These are phyloP conservation scores for Spodoptera picta DNA, from an alignment of 2,888 invertebrate genomes.

Conservation along the genomic window DNA sequence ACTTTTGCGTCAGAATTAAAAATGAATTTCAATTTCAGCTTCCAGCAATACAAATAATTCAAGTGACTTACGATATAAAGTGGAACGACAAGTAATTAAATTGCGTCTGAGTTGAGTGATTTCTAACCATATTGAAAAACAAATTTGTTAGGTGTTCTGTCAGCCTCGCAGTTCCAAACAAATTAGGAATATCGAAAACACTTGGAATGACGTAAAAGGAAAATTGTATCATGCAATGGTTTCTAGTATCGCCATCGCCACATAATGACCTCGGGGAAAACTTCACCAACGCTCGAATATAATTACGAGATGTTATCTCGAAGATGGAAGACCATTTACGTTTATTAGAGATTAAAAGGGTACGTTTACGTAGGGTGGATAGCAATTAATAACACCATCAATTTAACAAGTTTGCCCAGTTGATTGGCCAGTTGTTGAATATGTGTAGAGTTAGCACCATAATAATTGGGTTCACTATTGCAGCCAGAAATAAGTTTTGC, in stretches of 20 bases:
- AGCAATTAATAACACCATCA: conserved; percentile 51
- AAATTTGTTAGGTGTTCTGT: conserved; percentile 25
- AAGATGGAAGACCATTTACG: conserved; percentile 55
- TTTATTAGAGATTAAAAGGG: conserved; percentile 55
- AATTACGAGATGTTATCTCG: conserved; percentile 63
- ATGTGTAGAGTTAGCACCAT: conserved; percentile 16
- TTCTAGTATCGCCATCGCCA: conserved; percentile 32
- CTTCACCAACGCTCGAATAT: conserved; percentile 53
- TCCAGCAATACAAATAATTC: conserved; percentile 39
- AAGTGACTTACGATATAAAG: conserved; percentile 40
- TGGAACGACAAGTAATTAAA: conserved; percentile 45
- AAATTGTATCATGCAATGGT: conserved; percentile 47
- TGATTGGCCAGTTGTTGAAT: conserved; percentile 35
- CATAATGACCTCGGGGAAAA: conserved; percentile 53
- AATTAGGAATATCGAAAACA: conserved; percentile 47
- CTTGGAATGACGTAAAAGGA: conserved; percentile 40
- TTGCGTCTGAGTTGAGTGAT: conserved; percentile 18
- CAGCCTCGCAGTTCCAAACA: conserved; percentile 22
- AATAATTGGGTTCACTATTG: conserved; percentile 36
- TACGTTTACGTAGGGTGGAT: conserved; percentile 43
- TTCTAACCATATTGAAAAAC: conserved; percentile 22
- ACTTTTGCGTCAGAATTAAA: conserved; percentile 38
- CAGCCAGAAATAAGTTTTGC: conserved; percentile 14
- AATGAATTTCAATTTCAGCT: conserved; percentile 45
- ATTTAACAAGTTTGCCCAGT: conserved; percentile 49